A percentile compares a stretch with the other conserved stretches of the same genome.
phyloP scores from a whole-genome alignment of 2,113 vertebrate species.

The Sciurus niger region DNA sequence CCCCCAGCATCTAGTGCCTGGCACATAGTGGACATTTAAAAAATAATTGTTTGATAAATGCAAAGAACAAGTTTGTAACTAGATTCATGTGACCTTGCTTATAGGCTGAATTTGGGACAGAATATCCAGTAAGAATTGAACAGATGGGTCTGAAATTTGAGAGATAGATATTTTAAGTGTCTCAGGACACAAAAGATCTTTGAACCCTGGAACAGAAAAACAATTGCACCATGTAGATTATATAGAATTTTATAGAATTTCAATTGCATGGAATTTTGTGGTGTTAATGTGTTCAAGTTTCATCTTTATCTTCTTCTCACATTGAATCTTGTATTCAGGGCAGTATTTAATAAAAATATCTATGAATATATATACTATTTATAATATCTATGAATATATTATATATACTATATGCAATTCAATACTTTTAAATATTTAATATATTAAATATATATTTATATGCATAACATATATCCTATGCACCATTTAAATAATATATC shows the following conservation, averaged over 20 bases:
- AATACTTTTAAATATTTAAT: not conserved
- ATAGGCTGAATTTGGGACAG: not conserved
- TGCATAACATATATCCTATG: not conserved
- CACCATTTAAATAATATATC: not conserved
- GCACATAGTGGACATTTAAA: not conserved
- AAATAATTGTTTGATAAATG: not conserved
- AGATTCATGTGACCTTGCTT: not conserved
- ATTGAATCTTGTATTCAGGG: not conserved
- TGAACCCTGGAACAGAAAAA: not conserved
- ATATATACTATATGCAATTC: not conserved
- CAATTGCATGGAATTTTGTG: not conserved
- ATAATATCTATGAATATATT: not conserved
- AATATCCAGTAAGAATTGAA: not conserved
- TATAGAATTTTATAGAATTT: constrained; percentile 38
- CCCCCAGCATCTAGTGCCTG: not conserved
- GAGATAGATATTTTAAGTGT: not conserved
- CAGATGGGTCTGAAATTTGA: not conserved
- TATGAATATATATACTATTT: not conserved
- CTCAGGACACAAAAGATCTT: not conserved
- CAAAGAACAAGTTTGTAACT: not conserved
- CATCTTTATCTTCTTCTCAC: not conserved
- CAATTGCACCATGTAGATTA: not conserved
- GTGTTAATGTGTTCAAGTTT: not conserved
- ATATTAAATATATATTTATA: not conserved
- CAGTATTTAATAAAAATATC: constrained; percentile 13